Percentiles rank a stretch among this genome's conserved stretches.
These are phyloP conservation scores for Campoletis raptor DNA, from an alignment of 2,888 invertebrate species.

Conservation along the genomic window DNA sequence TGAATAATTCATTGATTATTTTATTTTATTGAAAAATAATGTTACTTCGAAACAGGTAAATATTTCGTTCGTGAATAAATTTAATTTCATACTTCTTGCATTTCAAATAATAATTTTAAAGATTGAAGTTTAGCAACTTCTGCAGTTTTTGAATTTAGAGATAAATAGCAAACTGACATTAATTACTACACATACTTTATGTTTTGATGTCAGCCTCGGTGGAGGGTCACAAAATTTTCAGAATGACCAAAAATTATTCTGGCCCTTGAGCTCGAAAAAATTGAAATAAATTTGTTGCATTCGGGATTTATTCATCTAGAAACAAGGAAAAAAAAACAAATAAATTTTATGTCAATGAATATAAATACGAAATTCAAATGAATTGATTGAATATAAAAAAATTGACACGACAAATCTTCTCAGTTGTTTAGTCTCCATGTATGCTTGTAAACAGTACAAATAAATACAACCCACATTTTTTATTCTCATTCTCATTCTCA, in stretches of 20 bases:
- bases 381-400: background rate
- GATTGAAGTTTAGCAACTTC: background rate
- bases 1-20: constrained; percentile 41
- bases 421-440: too few relatives aligned
- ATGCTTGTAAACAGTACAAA: background rate
- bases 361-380: background rate
- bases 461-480: background rate
- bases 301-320: background rate
- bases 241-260: background rate
- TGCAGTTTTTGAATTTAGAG: background rate
- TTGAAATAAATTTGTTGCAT: background rate
- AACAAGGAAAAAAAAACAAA: background rate
- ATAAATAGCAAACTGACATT: background rate
- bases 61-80: constrained; percentile 13
- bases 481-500: constrained; percentile 63
- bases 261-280: background rate
- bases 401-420: background rate
- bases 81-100: constrained; percentile 1
- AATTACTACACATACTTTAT: background rate
- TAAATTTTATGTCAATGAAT: background rate
- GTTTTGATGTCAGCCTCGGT: background rate
- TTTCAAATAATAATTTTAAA: background rate
- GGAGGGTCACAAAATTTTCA: background rate
- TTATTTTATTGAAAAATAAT: constrained; percentile 48
- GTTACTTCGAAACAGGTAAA: constrained; percentile 67